Evolutionary conservation across 2,888 invertebrate species (phyloP), one percentile per base, ranked within the genome.

Genomic region (Acanthosepion pharaonis): DNA sequence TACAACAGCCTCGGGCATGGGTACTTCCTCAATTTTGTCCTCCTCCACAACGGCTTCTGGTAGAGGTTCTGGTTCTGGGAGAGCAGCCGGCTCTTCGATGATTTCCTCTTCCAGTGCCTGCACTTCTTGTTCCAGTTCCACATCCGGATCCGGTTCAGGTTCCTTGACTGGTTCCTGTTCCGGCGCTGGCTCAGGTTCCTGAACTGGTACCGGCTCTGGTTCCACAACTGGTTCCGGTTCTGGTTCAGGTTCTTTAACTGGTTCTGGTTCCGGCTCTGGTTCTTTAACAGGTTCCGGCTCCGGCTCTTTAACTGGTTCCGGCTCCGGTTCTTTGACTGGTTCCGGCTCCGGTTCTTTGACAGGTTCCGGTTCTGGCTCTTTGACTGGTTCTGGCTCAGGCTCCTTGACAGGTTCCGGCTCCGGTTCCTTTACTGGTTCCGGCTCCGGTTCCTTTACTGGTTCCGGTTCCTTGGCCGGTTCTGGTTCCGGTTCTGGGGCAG

Each of bases 271-370:
- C 11, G 94, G 94, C 91, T 59, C 59, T 5, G 59, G 59, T 5
- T 23, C 59, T 23, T 59, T 59, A 28, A 92, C 33, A 25, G 49
- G 78, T 64, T 93, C 94, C 49, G 92, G 92, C 2, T 33, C 42
- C 20, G 92, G 91, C 2, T 28, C n/a, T 23, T n/a, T n/a, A 23
- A 92, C 91, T 11, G 94, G 94, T 53, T 91, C 94, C 23, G 94
- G 93, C 18, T 91, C 42, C 4, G 95, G 92, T n/a, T 48, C 93
- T 11, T 59, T 28, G 25, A 91, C 94, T 23, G 92, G 94, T 64
- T 95, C 94, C 28, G 94, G 93, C n/a, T 91, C 93, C 8, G 94
- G 48, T 94, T 95, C 94, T 18, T 94, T 48, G 11, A 91, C 94
- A 15, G 91, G 51, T n/a, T n/a, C 94, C n/a, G 94, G 91, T n/a